phyloP scores from a whole-genome alignment of 2,113 vertebrate genomes.

The Passer domesticus region DNA sequence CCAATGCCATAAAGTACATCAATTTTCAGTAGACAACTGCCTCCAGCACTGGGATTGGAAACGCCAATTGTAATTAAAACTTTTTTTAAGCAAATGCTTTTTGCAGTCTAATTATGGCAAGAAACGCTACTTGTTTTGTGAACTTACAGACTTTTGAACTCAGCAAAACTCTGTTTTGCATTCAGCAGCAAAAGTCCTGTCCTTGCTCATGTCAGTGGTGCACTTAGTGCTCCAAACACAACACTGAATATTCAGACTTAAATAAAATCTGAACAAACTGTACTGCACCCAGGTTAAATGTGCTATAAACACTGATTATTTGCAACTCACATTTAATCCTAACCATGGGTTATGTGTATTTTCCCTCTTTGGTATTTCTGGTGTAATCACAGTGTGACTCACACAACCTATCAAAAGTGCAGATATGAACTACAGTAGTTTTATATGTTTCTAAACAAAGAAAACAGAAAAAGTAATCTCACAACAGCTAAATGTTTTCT shows the following conservation, averaged over 20 bases:
- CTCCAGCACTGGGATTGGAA: constrained; percentile 64
- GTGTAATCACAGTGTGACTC: constrained; percentile 62
- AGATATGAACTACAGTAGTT: constrained; percentile 27
- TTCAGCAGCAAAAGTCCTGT: not conserved
- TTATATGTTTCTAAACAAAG: constrained; percentile 55
- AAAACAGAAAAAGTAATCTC: constrained; percentile 55
- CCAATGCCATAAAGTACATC: constrained; percentile 51
- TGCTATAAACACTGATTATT: constrained; percentile 63
- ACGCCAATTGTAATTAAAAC: constrained; percentile 63
- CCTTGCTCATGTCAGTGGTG: constrained; percentile 38
- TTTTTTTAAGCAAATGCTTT: constrained; percentile 42
- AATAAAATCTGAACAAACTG: constrained; percentile 45
- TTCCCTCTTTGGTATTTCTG: constrained; percentile 35
- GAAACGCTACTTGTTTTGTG: constrained; percentile 35
- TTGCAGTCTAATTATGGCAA: constrained; percentile 46
- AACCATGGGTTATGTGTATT: constrained; percentile 66
- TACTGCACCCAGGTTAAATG: constrained; percentile 48
- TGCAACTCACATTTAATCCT: constrained; percentile 47
- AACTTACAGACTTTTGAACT: constrained; percentile 46
- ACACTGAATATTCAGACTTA: constrained; percentile 20
- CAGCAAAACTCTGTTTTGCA: constrained; percentile 39
- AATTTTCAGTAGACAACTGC: constrained; percentile 45
- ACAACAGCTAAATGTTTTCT: constrained; percentile 58
- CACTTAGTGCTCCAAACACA: constrained; percentile 19
- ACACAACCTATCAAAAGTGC: constrained; percentile 64